Percentiles rank a stretch among this genome's conserved stretches.
Conservation (phyloP, 2,113 vertebrate genomes). For the Nothoprocta pentlandii region DNA sequence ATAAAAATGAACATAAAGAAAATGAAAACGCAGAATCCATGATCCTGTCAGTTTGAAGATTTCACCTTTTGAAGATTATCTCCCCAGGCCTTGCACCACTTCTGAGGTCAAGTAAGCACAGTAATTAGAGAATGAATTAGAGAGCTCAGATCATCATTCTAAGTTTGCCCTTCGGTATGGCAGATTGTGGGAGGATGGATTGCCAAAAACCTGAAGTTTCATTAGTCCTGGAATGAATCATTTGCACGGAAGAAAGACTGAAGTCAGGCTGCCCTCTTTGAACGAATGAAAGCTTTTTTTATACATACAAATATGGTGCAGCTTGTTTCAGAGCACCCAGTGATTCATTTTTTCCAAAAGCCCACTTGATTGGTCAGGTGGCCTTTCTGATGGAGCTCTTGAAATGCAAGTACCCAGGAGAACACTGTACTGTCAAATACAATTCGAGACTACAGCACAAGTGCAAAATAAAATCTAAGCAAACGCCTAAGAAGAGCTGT, state of each 20-base stretch:
- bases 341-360: background rate
- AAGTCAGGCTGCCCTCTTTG: slow-evolving; percentile 39
- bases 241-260: slow-evolving; percentile 14
- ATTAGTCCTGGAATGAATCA: slow-evolving; percentile 43
- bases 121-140: slow-evolving; percentile 36
- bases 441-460: background rate
- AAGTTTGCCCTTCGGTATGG: background rate
- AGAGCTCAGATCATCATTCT: background rate
- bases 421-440: background rate
- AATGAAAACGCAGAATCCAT: background rate
- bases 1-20: background rate
- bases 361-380: background rate
- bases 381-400: background rate
- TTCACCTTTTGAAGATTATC: background rate
- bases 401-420: background rate
- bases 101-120: background rate
- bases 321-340: background rate
- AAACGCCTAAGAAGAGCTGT: background rate
- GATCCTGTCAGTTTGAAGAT: background rate
- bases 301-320: background rate
- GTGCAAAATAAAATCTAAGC: background rate
- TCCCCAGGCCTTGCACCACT: background rate
- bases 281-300: slow-evolving; percentile 3
- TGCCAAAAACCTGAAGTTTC: slow-evolving; percentile 19
- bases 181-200: background rate